These are phyloP conservation scores for Garra rufa DNA, from an alignment of 2,113 vertebrate genomes.

Conservation along the genomic window DNA sequence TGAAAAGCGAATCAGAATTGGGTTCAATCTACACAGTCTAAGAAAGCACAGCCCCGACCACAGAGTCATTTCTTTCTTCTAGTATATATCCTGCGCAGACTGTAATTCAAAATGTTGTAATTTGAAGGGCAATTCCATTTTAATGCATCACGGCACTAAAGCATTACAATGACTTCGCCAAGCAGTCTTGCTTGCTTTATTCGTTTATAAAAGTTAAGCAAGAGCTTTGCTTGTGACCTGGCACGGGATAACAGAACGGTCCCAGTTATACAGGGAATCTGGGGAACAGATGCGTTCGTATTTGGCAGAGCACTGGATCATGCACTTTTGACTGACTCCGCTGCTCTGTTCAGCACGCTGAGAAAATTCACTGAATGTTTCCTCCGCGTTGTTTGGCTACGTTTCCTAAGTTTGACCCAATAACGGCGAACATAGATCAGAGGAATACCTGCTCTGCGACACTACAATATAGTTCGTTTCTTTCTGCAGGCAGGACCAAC, in stretches of 20 bases:
- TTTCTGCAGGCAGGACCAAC: constrained; percentile 20
- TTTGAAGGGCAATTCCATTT: neutral
- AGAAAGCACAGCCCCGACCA: neutral
- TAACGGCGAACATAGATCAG: constrained; percentile 53
- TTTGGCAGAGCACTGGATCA: constrained; percentile 43
- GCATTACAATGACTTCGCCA: neutral
- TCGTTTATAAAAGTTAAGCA: constrained; percentile 45
- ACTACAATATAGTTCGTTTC: constrained; percentile 18
- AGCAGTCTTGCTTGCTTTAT: constrained; percentile 27
- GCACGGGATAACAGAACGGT: constrained; percentile 45
- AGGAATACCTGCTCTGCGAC: constrained; percentile 40
- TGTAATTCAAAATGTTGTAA: neutral
- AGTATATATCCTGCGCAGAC: neutral
- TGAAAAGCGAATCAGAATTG: neutral
- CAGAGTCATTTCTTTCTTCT: neutral
- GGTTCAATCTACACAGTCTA: neutral
- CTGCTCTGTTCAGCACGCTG: neutral
- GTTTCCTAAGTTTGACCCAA: constrained; percentile 50
- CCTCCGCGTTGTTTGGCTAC: constrained; percentile 33
- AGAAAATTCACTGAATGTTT: constrained; percentile 32
- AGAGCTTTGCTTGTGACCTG: constrained; percentile 49
- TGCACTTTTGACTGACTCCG: constrained; percentile 19
- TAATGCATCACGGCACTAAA: neutral
- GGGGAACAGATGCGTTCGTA: constrained; percentile 53
- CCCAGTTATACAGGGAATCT: constrained; percentile 37